A percentile compares a stretch with the other conserved stretches of the same genome.
These are phyloP conservation scores for Protaetia brevitarsis DNA, from an alignment of 1,140 invertebrate genomes.

Conservation along the genomic window DNA sequence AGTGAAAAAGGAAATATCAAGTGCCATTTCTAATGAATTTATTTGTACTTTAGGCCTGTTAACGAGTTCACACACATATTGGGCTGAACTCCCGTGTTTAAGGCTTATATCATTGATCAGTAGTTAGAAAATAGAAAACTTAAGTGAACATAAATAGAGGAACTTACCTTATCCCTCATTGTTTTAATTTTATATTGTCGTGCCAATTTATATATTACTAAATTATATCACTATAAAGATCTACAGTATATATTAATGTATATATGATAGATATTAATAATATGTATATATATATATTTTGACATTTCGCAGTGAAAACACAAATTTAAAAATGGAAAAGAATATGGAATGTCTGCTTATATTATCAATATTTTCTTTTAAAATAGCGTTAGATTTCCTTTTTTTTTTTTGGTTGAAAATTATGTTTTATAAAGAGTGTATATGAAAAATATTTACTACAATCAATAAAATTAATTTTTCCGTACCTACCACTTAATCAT, in stretches of 20 bases:
- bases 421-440: neutral
- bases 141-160: constrained; percentile 12
- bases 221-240: too few relatives aligned
- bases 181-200: constrained; percentile 12
- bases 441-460: constrained; percentile 18
- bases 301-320: too few relatives aligned
- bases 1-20: constrained; percentile 16
- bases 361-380: neutral
- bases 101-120: constrained; percentile 7
- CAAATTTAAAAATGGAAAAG: neutral
- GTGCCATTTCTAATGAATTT: constrained; percentile 12
- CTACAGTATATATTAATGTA: neutral
- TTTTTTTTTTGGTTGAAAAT: neutral
- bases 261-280: neutral
- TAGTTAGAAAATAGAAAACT: constrained; percentile 1
- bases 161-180: constrained; percentile 16
- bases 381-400: neutral
- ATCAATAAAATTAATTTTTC: constrained; percentile 4
- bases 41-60: constrained; percentile 16
- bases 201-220: neutral
- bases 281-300: neutral
- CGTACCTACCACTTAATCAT: too few relatives aligned
- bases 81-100: neutral
- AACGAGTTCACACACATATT: constrained; percentile 7
- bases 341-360: neutral